Base-by-base conservation (phyloP, 1,140 invertebrate genomes). In the Bombus ignitus region DNA sequence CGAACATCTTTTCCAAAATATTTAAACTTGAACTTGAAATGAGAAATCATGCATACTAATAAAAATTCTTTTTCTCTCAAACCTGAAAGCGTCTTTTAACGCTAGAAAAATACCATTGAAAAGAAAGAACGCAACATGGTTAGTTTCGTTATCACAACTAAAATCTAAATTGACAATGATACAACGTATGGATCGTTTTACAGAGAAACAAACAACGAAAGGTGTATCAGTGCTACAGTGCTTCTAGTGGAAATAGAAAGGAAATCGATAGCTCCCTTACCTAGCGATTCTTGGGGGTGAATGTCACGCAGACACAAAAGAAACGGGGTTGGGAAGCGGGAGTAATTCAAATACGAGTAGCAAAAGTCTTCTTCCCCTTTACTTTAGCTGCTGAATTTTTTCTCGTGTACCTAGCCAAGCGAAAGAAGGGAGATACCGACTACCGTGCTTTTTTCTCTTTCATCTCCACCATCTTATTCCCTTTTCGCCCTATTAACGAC, bases 351-450 rank as follows among this genome's bases (percentile, higher is more conserved):
- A 74, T 39, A 79, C 76, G 73, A 77, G 53, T 73, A 78, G 80
- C 73, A 86, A 86, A 81, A 87, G 68, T 83, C 66, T 83, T 66
- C 44, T 66, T 53, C 57, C 35, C 57, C 62, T 86, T 78, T 80
- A 81, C 85, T 72, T 44, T 39, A 37, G 73, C 73, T 53, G 25
- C 73, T 59, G 79, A 90, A 89, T 65, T 87, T 87, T 81, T 77
- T 68, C 77, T 65, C 53, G 47, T 37, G n/a, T 75, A 81, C 9
- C 74, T 86, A 90, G 68, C 86, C 81, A 85, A 85, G 71, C 88
- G 86, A 81, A 39, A 66, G 70, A 75, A 79, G 81, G 70, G 75
- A 86, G 90, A 91, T 91, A 91, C 73, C 65, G 73, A 10, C 72
- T n/a, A 68, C 66, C 44, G 81, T 62, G 62, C 39, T 71, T 74